Evolutionary conservation across 1,140 invertebrate species (phyloP).

Genomic region (Rhagoletis pomonella): DNA sequence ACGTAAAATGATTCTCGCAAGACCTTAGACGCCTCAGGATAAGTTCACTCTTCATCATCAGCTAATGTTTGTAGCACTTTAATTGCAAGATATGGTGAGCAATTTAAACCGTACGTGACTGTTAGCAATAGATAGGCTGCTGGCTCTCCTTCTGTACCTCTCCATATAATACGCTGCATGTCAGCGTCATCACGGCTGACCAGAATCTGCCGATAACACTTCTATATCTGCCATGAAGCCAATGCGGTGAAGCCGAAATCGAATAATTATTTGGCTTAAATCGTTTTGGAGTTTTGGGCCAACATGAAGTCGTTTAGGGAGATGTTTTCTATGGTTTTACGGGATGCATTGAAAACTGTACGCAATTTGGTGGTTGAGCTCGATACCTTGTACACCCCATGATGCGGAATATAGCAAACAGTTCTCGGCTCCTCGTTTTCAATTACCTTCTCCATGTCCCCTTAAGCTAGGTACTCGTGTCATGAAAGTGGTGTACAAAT

Average conservation of each 20-base stretch:
- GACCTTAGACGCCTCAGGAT: not conserved
- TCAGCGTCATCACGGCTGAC: not conserved
- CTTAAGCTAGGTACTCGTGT: no score
- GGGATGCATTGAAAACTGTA: no score
- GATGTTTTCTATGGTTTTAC: no score
- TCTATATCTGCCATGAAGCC: not conserved
- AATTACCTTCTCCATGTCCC: no score
- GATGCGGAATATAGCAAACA: no score
- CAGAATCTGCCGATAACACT: not conserved
- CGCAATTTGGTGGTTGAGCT: no score
- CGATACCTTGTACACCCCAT: no score
- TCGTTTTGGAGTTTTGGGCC: not conserved
- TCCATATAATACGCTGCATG: no score
- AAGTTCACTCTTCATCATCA: not conserved
- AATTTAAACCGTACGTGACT: not conserved
- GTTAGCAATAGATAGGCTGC: not conserved
- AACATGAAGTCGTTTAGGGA: not conserved
- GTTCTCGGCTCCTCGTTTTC: no score
- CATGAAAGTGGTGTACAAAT: no score
- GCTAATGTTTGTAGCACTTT: no score
- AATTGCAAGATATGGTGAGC: no score
- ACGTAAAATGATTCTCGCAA: conserved; percentile 15
- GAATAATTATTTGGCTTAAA: not conserved
- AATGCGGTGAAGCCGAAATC: not conserved
- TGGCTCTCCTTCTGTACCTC: not conserved